These are phyloP conservation scores for Rhagoletis pomonella DNA, from an alignment of 1,140 invertebrate genomes.

Conservation along the genomic window DNA sequence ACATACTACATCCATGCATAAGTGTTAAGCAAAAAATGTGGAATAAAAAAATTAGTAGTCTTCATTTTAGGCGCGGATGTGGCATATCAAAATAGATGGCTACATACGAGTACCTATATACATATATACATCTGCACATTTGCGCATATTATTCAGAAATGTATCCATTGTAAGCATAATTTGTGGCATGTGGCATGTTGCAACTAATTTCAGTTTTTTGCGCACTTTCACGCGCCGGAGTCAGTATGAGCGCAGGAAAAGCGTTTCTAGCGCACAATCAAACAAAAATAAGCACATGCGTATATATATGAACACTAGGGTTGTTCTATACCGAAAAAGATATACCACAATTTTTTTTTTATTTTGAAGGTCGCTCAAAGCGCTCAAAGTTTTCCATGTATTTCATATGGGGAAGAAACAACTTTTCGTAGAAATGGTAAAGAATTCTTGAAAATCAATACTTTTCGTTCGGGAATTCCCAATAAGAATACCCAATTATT, in stretches of 20 bases:
- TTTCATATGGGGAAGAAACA: too few species aligned
- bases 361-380: too few species aligned
- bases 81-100: not conserved
- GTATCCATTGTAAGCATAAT: not conserved
- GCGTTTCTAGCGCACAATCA: conserved; percentile 29
- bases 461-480: too few species aligned
- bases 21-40: not conserved
- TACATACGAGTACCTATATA: not conserved
- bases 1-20: not conserved
- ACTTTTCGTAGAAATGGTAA: too few species aligned
- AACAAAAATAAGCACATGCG: not conserved
- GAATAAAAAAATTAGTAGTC: conserved; percentile 39
- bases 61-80: conserved; percentile 41
- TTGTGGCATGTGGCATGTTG: conserved; percentile 31
- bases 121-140: not conserved
- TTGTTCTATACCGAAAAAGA: too few species aligned
- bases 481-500: too few species aligned
- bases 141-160: not conserved
- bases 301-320: too few species aligned
- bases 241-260: not conserved
- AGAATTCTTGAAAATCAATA: too few species aligned
- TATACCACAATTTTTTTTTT: too few species aligned
- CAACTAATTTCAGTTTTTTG: conserved; percentile 32
- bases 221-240: conserved; percentile 28
- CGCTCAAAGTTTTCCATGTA: too few species aligned